Base-by-base conservation (phyloP, 1,140 invertebrate species). In the Oryzaephilus surinamensis region DNA sequence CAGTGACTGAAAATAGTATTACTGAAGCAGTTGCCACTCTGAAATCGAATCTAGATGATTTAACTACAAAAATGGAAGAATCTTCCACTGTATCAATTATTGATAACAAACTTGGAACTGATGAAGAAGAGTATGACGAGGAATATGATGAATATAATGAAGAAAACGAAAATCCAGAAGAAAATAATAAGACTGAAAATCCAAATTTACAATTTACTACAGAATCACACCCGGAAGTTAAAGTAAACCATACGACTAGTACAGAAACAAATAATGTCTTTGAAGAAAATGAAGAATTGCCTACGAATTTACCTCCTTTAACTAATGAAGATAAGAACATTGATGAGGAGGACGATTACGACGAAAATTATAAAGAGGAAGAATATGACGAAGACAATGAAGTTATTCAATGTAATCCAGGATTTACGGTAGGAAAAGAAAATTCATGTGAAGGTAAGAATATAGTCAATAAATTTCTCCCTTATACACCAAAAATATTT, bases 81-180 rank as follows among this genome's bases (percentile, higher is more conserved):
- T 8, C 13, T 11, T 5, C 30, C 12, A 31, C 30, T 17, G 30
- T 13, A 13, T 5, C 6, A 6, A 29, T n/a, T n/a, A n/a, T n/a
- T n/a, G n/a, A n/a, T n/a, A n/a, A n/a, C n/a, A n/a, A n/a, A n/a
- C n/a, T n/a, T n/a, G 32, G n/a, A 19, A 17, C 8, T 31, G 18
- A 19, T 19, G 35, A 44, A 16, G n/a, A 21, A 21, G 20, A 6
- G 10, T 1, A 46, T 32, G 42, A 50, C 11, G 36, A 41, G 34
- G 27, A 41, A 14, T 20, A 40, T 19, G 40, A 51, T 28, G 28
- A 52, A 36, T 40, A 49, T 12, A 39, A 46, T 15, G 41, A 46
- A 10, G 20, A 45, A 15, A 15, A 17, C 4, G 18, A 32, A 32
- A 24, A 3, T 24, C 4, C 27, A n/a, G 7, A 5, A 3, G 24